Evolutionary conservation across 2,113 vertebrate genomes (phyloP).

Genomic region (Salminus brasiliensis): DNA sequence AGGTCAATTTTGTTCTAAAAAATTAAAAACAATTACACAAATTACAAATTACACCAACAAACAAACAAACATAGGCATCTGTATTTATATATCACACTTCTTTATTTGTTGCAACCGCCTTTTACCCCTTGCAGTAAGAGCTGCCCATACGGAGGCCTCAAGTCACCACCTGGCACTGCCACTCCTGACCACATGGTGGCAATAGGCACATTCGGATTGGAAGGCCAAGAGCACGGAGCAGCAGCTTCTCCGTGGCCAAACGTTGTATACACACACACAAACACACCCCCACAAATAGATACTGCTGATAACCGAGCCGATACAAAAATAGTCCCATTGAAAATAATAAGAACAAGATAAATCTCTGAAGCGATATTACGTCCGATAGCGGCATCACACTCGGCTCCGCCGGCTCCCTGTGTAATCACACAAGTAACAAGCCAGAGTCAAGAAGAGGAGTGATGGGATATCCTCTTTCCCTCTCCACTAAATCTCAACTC

Average conservation of each 20-base stretch:
- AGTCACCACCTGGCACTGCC: slow-evolving; percentile 43
- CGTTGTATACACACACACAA: slow-evolving; percentile 43
- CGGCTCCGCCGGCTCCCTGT: slow-evolving; percentile 23
- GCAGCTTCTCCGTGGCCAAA: slow-evolving; percentile 56
- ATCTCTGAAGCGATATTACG: slow-evolving; percentile 71
- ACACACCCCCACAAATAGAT: slow-evolving; percentile 60
- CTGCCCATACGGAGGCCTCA: background rate
- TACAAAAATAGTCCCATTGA: slow-evolving; percentile 75
- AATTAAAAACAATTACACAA: too few relatives aligned
- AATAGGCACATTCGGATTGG: slow-evolving; percentile 67
- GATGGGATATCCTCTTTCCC: slow-evolving; percentile 43
- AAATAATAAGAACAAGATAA: slow-evolving; percentile 72
- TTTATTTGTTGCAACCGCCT: too few relatives aligned
- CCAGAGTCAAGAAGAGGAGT: slow-evolving; percentile 12
- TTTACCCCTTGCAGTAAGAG: background rate
- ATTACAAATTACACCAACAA: too few relatives aligned
- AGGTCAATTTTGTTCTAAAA: too few relatives aligned
- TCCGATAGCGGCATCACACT: slow-evolving; percentile 47
- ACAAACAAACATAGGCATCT: too few relatives aligned
- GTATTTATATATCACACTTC: too few relatives aligned
- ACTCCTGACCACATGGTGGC: slow-evolving; percentile 72
- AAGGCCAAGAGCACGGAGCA: slow-evolving; percentile 19
- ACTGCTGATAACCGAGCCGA: slow-evolving; percentile 75
- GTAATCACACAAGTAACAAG: slow-evolving; percentile 56
- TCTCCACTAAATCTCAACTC: slow-evolving; percentile 7